These are phyloP conservation scores for Syndactyla subalaris DNA, from an alignment of 2,797 vertebrate genomes.

Conservation along the genomic window DNA sequence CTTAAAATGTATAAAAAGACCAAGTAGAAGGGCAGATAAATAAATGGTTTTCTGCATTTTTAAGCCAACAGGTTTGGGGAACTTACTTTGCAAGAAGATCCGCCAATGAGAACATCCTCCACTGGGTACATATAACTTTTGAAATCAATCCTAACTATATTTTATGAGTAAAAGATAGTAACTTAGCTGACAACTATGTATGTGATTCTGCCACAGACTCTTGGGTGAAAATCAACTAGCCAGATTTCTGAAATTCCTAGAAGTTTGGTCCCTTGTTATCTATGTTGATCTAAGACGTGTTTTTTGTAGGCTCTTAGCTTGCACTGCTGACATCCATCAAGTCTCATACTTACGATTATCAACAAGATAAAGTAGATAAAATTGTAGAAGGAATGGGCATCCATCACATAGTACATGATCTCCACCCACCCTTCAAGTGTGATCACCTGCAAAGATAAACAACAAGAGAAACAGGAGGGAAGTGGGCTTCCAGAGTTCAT, in stretches of 20 bases:
- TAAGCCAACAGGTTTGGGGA: neutral
- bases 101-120: neutral
- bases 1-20: neutral
- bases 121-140: neutral
- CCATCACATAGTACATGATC: slow-evolving; percentile 99
- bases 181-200: neutral
- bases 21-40: neutral
- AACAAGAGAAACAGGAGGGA: neutral
- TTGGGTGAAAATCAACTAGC: neutral
- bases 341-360: slow-evolving; percentile 90
- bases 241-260: neutral
- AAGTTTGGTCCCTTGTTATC: neutral
- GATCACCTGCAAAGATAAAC: slow-evolving; percentile 85
- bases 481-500: neutral
- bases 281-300: neutral
- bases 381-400: slow-evolving; percentile 98
- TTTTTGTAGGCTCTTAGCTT: neutral
- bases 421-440: slow-evolving; percentile 99
- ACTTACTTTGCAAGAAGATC: neutral
- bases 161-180: neutral
- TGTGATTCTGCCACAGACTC: neutral
- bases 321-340: neutral
- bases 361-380: slow-evolving; percentile 99
- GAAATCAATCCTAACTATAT: neutral
- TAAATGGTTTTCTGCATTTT: neutral